Evolutionary conservation across 1,140 invertebrate species (phyloP).

Genomic region (Phymorhynchus buccinoides): DNA sequence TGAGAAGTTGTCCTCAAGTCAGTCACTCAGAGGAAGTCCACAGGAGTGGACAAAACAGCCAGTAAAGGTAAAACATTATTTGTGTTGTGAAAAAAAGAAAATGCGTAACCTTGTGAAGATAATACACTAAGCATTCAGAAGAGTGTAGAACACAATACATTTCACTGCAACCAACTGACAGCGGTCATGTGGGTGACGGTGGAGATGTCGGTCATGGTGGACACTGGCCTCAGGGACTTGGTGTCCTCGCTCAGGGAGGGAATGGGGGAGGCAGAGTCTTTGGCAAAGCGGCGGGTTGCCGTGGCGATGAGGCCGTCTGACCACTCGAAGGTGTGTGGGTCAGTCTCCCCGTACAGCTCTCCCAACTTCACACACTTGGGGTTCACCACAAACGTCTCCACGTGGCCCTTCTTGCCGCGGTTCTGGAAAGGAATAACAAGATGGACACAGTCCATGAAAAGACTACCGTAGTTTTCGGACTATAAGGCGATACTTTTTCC

Average conservation of each 20-base stretch:
- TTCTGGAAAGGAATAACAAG: slow-evolving; percentile 13
- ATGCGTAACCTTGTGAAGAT: too few relatives aligned
- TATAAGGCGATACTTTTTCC: too few relatives aligned
- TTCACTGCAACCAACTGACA: too few relatives aligned
- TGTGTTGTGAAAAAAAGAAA: too few relatives aligned
- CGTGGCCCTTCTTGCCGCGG: slow-evolving; percentile 67
- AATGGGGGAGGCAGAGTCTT: slow-evolving; percentile 52
- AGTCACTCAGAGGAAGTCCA: too few relatives aligned
- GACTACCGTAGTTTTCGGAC: too few relatives aligned
- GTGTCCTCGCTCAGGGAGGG: slow-evolving; percentile 44
- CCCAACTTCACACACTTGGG: slow-evolving; percentile 85
- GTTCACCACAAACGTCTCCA: slow-evolving; percentile 82
- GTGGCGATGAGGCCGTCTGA: slow-evolving; percentile 79
- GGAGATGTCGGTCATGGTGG: slow-evolving; percentile 45
- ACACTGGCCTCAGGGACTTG: slow-evolving; percentile 39
- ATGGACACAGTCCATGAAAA: neutral
- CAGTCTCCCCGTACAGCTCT: slow-evolving; percentile 89
- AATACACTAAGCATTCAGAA: too few relatives aligned
- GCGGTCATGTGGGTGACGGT: neutral
- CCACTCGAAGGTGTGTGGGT: slow-evolving; percentile 87
- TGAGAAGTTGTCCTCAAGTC: too few relatives aligned
- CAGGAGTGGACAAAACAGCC: too few relatives aligned
- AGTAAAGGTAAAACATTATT: too few relatives aligned
- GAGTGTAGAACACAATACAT: too few relatives aligned
- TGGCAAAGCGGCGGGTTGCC: slow-evolving; percentile 65